Percentiles rank a stretch among this genome's conserved stretches.
Evolutionary conservation across 1,140 invertebrate species (phyloP).

Genomic region (Zaprionus gabonicus): DNA sequence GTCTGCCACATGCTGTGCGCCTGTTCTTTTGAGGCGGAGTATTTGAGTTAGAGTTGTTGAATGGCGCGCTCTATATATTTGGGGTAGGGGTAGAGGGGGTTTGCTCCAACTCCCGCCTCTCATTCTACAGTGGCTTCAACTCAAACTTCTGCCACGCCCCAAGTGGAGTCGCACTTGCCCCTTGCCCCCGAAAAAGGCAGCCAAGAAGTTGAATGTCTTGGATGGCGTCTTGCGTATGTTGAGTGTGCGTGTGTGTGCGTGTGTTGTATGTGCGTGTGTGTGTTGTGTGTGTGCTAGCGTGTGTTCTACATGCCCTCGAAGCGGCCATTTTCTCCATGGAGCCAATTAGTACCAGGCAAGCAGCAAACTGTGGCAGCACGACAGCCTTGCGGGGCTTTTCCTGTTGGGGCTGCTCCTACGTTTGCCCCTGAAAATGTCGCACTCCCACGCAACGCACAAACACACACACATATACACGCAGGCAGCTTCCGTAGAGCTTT

Average conservation of each 20-base stretch:
- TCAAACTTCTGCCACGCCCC: conserved; percentile 11
- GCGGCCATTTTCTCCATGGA: conserved; percentile 84
- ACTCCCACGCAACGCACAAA: conserved; percentile 10
- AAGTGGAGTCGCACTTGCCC: conserved; percentile 15
- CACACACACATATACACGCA: not conserved
- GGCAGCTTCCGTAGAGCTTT: conserved; percentile 48
- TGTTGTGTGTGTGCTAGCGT: conserved; percentile 35
- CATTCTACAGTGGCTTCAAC: conserved; percentile 5
- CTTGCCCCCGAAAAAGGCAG: not conserved
- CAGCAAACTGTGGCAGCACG: conserved; percentile 50
- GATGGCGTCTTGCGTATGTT: not conserved
- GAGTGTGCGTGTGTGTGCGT: not conserved
- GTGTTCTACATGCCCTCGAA: conserved; percentile 46
- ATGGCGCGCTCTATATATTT: conserved; percentile 58
- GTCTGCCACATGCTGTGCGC: conserved; percentile 60
- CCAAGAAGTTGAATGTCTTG: conserved; percentile 56
- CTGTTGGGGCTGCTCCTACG: conserved; percentile 35
- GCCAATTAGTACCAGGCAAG: conserved; percentile 79
- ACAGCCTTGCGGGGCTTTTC: conserved; percentile 39
- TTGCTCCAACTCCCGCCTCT: not conserved
- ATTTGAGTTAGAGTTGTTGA: conserved; percentile 84
- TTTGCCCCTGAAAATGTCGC: conserved; percentile 49
- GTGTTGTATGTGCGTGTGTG: conserved; percentile 14
- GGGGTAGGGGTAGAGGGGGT: not conserved
- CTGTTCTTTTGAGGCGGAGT: conserved; percentile 83